A percentile compares a stretch with the other conserved stretches of the same genome.
phyloP scores from a whole-genome alignment of 2,113 vertebrate genomes.

The Bombycilla garrulus region DNA sequence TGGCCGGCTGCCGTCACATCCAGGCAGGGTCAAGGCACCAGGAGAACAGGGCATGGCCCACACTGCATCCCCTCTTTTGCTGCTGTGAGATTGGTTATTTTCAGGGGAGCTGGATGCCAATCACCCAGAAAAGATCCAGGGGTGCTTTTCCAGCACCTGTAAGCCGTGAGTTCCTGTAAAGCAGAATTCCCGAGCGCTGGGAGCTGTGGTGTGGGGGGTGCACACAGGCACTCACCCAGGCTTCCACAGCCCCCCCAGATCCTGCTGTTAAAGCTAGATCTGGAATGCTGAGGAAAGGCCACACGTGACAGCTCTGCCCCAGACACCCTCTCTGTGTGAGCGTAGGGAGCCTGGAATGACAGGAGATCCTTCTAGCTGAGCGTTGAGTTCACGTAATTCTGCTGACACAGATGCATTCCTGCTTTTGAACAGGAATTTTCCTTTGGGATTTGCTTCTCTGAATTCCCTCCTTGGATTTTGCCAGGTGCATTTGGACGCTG shows the following conservation, averaged over 20 bases:
- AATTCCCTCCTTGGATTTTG: not conserved
- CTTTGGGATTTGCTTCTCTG: not conserved
- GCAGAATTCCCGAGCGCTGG: not conserved
- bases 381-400: accelerated
- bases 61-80: accelerated
- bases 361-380: not conserved
- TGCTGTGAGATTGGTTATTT: accelerated
- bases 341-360: not conserved
- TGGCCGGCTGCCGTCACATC: not conserved
- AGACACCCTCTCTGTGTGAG: accelerated
- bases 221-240: not conserved
- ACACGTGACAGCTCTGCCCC: not conserved
- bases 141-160: not conserved
- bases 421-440: not conserved
- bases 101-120: not conserved
- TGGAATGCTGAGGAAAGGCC: not conserved
- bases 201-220: accelerated
- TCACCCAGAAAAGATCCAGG: not conserved
- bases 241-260: not conserved
- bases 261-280: not conserved
- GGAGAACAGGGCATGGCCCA: not conserved
- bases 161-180: not conserved
- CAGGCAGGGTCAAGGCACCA: not conserved
- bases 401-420: not conserved
- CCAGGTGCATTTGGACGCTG: not conserved